Base-by-base conservation (phyloP, 2,888 invertebrate genomes). In the Melanotus villosus region DNA sequence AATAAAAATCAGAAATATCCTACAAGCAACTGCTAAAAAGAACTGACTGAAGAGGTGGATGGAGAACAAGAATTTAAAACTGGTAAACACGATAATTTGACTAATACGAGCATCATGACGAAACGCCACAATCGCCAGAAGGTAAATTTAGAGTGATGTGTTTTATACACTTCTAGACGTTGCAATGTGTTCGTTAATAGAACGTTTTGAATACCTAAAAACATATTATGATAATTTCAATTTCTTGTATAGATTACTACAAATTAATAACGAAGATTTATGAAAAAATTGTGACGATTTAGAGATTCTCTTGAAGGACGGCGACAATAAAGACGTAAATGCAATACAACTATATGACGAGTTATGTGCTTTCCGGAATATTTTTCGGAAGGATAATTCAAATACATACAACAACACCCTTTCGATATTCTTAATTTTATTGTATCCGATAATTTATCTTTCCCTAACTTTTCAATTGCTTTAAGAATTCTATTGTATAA, bases 51-150 rank as follows among this genome's bases (percentile, higher is more conserved):
- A 38, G n/a, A 64, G 57, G 56, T 64, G 54, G 65, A 64, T 57
- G 57, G 65, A 41, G 65, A 64, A 64, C 54, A 64, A 64, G 56
- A 64, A 64, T 64, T 64, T 36, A 64, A 64, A 64, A 56, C 57
- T 56, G 65, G 38, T 64, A 57, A 43, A 57, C 56, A 32, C 23
- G 56, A 65, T 57, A 57, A 57, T 65, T 65, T 65, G 56, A 57
- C 56, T n/a, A n/a, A n/a, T 65, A 65, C 57, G 56, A 65, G 63
- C 63, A 63, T 56, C 54, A 63, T 63, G 54, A 56, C 63, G 34
- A 63, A n/a, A n/a, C n/a, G n/a, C n/a, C n/a, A n/a, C n/a, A 54
- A 63, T 63, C 63, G 12, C 54, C 50, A 54, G 21, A 63, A 56
- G 38, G 57, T 65, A 65, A 65, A 54, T 52, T 63, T 63, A 65